Conservation (phyloP, 2,888 invertebrate genomes). For the Cremastinae sp. region DNA sequence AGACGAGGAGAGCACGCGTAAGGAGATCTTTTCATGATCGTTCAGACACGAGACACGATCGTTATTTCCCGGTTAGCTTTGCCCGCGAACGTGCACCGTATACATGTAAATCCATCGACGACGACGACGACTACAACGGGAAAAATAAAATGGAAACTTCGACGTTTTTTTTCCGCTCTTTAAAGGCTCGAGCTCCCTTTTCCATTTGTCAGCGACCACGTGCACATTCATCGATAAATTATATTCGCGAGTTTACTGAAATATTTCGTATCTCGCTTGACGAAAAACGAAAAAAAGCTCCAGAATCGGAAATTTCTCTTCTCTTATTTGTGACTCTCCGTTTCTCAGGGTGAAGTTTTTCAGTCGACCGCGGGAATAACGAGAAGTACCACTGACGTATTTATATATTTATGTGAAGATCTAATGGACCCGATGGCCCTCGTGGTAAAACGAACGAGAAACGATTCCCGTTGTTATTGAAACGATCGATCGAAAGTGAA, state of each 20-base stretch:
- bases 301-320: no score
- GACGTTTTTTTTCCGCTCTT: no score
- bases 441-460: constrained; percentile 31
- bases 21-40: constrained; percentile 48
- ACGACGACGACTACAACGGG: constrained; percentile 14
- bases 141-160: no score
- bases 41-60: constrained; percentile 27
- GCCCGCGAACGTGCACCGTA: constrained; percentile 12
- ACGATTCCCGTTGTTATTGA: constrained; percentile 29
- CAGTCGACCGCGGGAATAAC: no score
- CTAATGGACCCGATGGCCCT: constrained; percentile 12
- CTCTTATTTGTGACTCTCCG: no score
- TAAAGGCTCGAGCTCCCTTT: no score
- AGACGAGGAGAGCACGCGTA: constrained; percentile 46
- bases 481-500: constrained; percentile 45
- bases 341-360: no score
- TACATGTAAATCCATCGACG: no score
- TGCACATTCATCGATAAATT: neutral
- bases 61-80: constrained; percentile 40
- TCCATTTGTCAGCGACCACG: neutral
- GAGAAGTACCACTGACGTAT: constrained; percentile 1
- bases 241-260: neutral
- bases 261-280: no score
- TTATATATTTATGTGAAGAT: constrained; percentile 6
- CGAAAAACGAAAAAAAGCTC: no score